These are phyloP conservation scores for Antrozous pallidus DNA, from an alignment of 2,797 vertebrate species.

Conservation along the genomic window DNA sequence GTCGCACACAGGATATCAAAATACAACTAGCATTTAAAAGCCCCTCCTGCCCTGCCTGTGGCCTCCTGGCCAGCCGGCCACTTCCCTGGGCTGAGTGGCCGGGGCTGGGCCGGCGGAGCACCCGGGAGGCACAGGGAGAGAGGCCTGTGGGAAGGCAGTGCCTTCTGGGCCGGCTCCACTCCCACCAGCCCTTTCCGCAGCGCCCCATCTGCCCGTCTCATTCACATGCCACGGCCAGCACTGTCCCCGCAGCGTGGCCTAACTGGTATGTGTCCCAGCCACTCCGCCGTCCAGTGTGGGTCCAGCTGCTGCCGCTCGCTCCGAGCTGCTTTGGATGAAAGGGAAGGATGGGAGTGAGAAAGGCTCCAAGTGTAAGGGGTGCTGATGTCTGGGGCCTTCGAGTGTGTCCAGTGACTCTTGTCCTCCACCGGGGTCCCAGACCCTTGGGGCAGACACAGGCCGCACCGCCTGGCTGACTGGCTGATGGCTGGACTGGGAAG, in stretches of 20 bases:
- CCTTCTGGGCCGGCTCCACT: too few relatives aligned
- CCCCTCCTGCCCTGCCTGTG: not conserved
- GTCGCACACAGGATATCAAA: slow-evolving; percentile 70
- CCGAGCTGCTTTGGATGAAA: not conserved
- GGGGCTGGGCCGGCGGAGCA: too few relatives aligned
- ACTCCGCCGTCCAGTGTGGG: not conserved
- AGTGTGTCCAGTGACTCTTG: not conserved
- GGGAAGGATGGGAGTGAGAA: not conserved
- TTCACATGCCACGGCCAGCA: not conserved
- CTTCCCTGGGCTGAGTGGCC: too few relatives aligned
- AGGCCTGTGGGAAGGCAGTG: not conserved
- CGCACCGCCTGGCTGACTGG: not conserved
- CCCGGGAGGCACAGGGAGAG: not conserved
- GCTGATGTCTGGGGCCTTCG: not conserved
- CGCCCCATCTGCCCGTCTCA: not conserved
- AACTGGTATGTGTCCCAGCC: rapidly evolving
- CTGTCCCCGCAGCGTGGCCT: not conserved
- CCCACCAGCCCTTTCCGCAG: too few relatives aligned
- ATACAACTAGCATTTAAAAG: slow-evolving; percentile 77
- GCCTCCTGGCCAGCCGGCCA: not conserved
- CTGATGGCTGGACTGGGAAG: not conserved
- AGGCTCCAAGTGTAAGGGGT: not conserved
- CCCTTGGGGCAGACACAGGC: not conserved
- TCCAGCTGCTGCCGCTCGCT: not conserved
- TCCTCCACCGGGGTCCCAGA: not conserved